Conservation (phyloP, 2,888 invertebrate genomes). For the Xestia sexstrigata region DNA sequence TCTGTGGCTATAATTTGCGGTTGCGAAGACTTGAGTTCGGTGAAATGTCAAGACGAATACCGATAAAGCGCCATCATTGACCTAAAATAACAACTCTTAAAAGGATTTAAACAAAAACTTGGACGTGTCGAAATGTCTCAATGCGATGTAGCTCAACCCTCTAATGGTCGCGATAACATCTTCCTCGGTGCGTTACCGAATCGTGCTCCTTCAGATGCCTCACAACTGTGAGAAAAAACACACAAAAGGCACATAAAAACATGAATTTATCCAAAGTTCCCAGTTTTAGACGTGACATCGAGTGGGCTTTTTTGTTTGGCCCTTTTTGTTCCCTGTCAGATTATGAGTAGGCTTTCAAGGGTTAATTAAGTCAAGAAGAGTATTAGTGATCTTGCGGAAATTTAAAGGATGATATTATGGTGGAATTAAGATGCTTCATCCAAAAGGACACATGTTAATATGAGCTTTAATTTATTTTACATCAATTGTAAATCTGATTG, state of each 20-base stretch:
- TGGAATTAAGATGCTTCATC: conserved; percentile 71
- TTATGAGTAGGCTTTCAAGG: conserved; percentile 85
- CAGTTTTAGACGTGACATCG: conserved; percentile 87
- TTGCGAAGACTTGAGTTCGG: conserved; percentile 45
- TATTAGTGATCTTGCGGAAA: conserved; percentile 85
- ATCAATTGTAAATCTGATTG: conserved; percentile 39
- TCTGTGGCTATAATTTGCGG: conserved; percentile 67
- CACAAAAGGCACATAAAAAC: conserved; percentile 87
- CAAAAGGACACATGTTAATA: conserved; percentile 60
- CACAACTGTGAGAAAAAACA: conserved; percentile 89
- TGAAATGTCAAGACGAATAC: conserved; percentile 66
- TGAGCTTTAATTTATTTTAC: conserved; percentile 52
- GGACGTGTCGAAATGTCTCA: conserved; percentile 88
- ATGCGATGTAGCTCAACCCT: conserved; percentile 81
- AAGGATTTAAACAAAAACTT: conserved; percentile 78
- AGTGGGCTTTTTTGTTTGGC: conserved; percentile 82
- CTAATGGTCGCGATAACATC: conserved; percentile 89
- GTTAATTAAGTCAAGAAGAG: conserved; percentile 87
- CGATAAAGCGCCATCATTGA: conserved; percentile 74
- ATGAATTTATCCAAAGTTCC: conserved; percentile 86
- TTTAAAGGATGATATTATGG: conserved; percentile 70
- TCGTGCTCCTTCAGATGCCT: conserved; percentile 88
- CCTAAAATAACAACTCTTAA: conserved; percentile 83
- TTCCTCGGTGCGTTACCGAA: conserved; percentile 86
- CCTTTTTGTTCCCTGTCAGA: conserved; percentile 83